phyloP scores from a whole-genome alignment of 2,113 vertebrate species.

The Brachyhypopomus occidentalis region DNA sequence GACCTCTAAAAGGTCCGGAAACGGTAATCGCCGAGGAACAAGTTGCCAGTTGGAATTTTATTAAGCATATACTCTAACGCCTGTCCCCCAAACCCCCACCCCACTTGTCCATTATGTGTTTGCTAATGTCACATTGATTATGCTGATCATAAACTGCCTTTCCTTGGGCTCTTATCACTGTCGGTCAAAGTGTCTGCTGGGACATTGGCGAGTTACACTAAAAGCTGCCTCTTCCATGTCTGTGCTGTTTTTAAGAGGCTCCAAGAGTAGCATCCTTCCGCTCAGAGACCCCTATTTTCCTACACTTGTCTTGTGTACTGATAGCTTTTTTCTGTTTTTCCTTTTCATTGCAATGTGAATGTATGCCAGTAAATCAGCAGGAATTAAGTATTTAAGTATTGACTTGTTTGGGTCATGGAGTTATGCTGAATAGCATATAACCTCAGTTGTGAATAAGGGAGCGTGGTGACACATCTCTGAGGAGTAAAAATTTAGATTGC shows the following conservation, averaged over 20 bases:
- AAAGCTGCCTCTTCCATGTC: slow-evolving; percentile 75
- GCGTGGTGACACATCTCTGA: slow-evolving; percentile 64
- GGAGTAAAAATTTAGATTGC: slow-evolving; percentile 67
- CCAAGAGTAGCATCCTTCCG: slow-evolving; percentile 59
- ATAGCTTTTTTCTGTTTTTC: slow-evolving; percentile 81
- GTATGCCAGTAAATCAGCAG: slow-evolving; percentile 72
- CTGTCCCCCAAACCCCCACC: slow-evolving; percentile 31
- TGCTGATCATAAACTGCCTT: slow-evolving; percentile 75
- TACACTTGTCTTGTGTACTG: slow-evolving; percentile 67
- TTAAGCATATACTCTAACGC: slow-evolving; percentile 55
- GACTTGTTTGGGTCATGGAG: slow-evolving; percentile 61
- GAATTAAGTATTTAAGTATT: slow-evolving; percentile 58
- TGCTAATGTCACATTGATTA: slow-evolving; percentile 83
- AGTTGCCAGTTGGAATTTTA: slow-evolving; percentile 56
- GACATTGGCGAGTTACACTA: slow-evolving; percentile 69
- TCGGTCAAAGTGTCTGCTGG: slow-evolving; percentile 71
- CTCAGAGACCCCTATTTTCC: slow-evolving; percentile 56
- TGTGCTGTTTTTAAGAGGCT: slow-evolving; percentile 62
- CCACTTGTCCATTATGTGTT: slow-evolving; percentile 63
- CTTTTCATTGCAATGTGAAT: slow-evolving; percentile 64
- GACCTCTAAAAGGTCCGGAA: slow-evolving; percentile 52
- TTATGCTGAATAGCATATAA: slow-evolving; percentile 73
- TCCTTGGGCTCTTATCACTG: slow-evolving; percentile 69
- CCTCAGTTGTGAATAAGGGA: slow-evolving; percentile 58
- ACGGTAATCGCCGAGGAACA: slow-evolving; percentile 53